Percentiles rank a stretch among this genome's conserved stretches.
Evolutionary conservation across 2,113 vertebrate genomes (phyloP).

Genomic region (Hyperoodon ampullatus): DNA sequence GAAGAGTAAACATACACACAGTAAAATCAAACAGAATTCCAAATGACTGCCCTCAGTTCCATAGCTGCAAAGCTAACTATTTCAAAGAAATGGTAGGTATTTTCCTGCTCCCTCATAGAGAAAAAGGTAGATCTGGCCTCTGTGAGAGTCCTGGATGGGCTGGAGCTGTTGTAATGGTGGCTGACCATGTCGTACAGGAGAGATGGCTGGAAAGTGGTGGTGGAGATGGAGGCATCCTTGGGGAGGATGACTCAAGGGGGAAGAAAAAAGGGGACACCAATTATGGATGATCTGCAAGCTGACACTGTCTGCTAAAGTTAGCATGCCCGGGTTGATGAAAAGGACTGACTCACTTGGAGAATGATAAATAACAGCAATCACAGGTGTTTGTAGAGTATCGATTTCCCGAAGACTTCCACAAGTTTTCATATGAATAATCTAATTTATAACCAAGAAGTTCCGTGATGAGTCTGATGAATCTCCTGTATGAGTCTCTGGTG

Average conservation of each 20-base stretch:
- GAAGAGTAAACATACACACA: conserved; percentile 45
- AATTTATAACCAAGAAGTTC: conserved; percentile 17
- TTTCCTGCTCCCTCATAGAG: not conserved
- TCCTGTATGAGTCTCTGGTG: not conserved
- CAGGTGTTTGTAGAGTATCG: not conserved
- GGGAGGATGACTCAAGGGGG: not conserved
- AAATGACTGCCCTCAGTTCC: conserved; percentile 1
- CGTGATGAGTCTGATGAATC: not conserved
- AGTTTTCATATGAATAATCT: conserved; percentile 47
- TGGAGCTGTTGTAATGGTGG: not conserved
- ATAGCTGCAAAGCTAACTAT: conserved; percentile 28
- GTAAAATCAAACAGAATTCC: conserved; percentile 69
- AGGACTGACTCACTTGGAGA: conserved; percentile 22
- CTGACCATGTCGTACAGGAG: not conserved
- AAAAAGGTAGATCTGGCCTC: not conserved
- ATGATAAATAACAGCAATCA: conserved; percentile 47
- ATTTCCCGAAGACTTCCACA: conserved; percentile 45
- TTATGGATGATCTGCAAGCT: conserved; percentile 1
- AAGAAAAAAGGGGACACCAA: not conserved
- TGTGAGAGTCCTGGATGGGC: not conserved
- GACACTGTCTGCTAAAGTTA: conserved; percentile 34
- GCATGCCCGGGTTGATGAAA: not conserved
- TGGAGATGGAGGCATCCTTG: not conserved
- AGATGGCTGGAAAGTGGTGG: not conserved
- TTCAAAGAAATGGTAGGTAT: not conserved